phyloP scores from a whole-genome alignment of 1,140 invertebrate genomes.

The Macrocentrus cingulum region DNA sequence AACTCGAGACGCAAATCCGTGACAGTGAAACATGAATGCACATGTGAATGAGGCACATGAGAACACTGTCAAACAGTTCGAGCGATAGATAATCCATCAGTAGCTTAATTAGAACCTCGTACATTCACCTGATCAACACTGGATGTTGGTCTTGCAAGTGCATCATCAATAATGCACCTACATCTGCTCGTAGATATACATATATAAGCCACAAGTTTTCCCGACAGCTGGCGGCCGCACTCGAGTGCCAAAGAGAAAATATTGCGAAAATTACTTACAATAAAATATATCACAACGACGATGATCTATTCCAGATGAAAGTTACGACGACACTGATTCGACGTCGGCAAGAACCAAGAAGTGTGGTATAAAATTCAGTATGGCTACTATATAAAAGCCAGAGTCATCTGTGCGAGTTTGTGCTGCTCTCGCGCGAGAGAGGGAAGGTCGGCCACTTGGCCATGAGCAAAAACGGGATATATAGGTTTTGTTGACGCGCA shows the following conservation, averaged over 20 bases:
- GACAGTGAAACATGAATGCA: no score
- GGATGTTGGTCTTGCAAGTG: no score
- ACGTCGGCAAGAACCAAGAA: conserved; percentile 34
- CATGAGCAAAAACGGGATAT: conserved; percentile 19
- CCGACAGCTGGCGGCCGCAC: no score
- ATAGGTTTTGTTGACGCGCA: neutral
- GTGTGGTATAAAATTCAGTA: conserved; percentile 41
- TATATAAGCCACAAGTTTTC: no score
- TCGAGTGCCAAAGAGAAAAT: neutral
- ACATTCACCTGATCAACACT: no score
- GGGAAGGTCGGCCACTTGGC: conserved; percentile 24
- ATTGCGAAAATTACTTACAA: conserved; percentile 25
- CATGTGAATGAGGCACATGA: no score
- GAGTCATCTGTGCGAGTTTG: conserved; percentile 25
- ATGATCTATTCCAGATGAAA: conserved; percentile 37
- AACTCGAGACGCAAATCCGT: no score
- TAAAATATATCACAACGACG: conserved; percentile 18
- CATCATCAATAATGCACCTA: no score
- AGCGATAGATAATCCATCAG: no score
- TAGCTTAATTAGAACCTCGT: no score
- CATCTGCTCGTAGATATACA: no score
- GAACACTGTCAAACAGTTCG: no score
- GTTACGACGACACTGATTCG: conserved; percentile 46
- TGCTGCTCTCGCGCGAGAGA: conserved; percentile 7
- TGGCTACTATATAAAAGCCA: conserved; percentile 35